Base-by-base conservation (phyloP, 2,888 invertebrate species). In the Melinaea marsaeus region DNA sequence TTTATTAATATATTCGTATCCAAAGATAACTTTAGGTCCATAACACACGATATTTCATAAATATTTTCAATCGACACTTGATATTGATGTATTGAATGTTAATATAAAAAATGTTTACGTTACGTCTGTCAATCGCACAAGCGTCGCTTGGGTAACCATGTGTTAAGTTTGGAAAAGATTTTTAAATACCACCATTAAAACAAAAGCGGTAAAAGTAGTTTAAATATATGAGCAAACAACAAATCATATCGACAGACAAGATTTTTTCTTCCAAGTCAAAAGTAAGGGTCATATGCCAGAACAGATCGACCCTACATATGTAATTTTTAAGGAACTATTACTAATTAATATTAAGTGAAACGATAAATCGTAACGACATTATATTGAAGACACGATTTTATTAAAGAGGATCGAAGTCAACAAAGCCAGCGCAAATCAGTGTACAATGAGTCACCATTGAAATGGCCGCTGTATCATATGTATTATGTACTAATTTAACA, bases 381-480 rank as follows among this genome's bases (percentile, higher is more conserved):
- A 11, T 66, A 61, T 65, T 56, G 68, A 56, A 56, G 61, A 60
- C 68, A 62, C 63, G 55, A 65, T 68, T 68, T 61, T 57, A 65
- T 56, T 66, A 63, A 60, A 63, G 64, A 65, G 54, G 9, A 66
- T 61, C 62, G 62, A 65, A 66, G 68, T 67, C 69, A 67, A 71
- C 68, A 66, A 69, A 69, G 65, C 65, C 67, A 65, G 9, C 32
- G 58, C 63, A 66, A 71, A 71, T 71, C 69, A 65, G 69, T 67
- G 67, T 68, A 71, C 68, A 68, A 70, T 66, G 66, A 64, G 58
- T 62, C 63, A 69, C 61, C 57, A 48, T 62, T 67, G 69, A 65
- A 66, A 61, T 63, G 61, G 55, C 56, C 60, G 55, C 60, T 61
- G 58, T 65, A 67, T 63, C 58, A 64, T 67, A 65, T 58, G 60